phyloP scores from a whole-genome alignment of 1,140 invertebrate genomes.

The Bombus sylvicola region DNA sequence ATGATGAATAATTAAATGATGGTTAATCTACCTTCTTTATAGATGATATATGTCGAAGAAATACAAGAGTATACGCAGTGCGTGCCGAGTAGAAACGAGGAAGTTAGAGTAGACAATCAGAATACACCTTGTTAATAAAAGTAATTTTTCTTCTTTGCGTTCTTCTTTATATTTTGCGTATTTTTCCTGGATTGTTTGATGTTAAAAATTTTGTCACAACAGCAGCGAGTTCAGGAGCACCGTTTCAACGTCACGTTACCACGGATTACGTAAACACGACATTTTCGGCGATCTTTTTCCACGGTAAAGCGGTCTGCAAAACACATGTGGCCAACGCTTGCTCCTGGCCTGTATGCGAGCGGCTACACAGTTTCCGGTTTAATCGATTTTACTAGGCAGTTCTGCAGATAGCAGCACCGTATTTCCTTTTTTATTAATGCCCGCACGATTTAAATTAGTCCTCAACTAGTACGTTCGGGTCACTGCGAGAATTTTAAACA shows the following conservation, averaged over 20 bases:
- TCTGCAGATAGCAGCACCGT: slow-evolving; percentile 21
- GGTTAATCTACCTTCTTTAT: slow-evolving; percentile 16
- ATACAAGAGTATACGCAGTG: neutral
- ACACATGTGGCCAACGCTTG: slow-evolving; percentile 75
- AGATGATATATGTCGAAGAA: neutral
- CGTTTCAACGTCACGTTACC: slow-evolving; percentile 57
- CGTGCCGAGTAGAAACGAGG: neutral
- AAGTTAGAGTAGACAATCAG: slow-evolving; percentile 1
- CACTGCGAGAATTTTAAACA: neutral
- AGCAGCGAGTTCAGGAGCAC: slow-evolving; percentile 39
- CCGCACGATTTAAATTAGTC: neutral
- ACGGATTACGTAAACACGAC: slow-evolving; percentile 75
- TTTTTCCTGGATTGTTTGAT: neutral
- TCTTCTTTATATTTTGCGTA: neutral
- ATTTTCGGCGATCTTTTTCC: slow-evolving; percentile 69
- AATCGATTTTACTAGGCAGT: slow-evolving; percentile 34
- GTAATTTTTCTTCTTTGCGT: slow-evolving; percentile 16
- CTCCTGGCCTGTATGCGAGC: slow-evolving; percentile 65
- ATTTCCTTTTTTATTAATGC: slow-evolving; percentile 30
- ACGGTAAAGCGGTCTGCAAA: slow-evolving; percentile 58
- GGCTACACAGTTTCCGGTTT: slow-evolving; percentile 66
- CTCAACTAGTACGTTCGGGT: no score
- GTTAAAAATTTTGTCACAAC: slow-evolving; percentile 26
- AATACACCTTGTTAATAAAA: slow-evolving; percentile 13
- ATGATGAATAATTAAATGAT: slow-evolving; percentile 22